Evolutionary conservation across 1,140 invertebrate species (phyloP).

Genomic region (Chironomus tepperi): DNA sequence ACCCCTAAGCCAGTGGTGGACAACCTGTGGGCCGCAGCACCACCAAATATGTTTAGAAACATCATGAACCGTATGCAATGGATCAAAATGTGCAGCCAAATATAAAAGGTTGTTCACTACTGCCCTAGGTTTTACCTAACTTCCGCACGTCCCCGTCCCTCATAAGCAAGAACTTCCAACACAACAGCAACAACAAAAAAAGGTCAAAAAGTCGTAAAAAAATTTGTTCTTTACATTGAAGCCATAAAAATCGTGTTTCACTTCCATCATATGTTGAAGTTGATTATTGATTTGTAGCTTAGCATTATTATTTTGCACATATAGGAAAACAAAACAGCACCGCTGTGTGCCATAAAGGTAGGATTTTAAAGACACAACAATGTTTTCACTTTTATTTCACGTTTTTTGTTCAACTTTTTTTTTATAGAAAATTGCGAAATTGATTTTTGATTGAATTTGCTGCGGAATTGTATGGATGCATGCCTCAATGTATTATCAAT

Average conservation of each 20-base stretch:
- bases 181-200: not conserved
- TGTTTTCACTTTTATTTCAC: not conserved
- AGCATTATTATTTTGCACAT: conserved; percentile 9
- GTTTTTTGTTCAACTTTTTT: not conserved
- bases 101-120: no score
- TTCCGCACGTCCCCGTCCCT: no score
- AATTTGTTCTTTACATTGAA: not conserved
- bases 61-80: no score
- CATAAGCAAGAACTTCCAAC: no score
- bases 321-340: not conserved
- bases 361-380: not conserved
- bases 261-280: not conserved
- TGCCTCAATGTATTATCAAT: no score
- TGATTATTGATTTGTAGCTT: not conserved
- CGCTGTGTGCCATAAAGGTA: not conserved
- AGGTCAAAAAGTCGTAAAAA: conserved; percentile 13
- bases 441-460: not conserved
- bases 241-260: conserved; percentile 12
- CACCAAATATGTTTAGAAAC: no score
- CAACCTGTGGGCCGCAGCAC: no score
- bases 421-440: not conserved
- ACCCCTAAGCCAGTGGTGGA: no score
- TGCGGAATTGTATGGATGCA: no score
- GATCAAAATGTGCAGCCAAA: no score
- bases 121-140: no score